Evolutionary conservation across 2,113 vertebrate species (phyloP), one percentile per base, ranked within the genome.

Genomic region (Opisthocomus hoazin): DNA sequence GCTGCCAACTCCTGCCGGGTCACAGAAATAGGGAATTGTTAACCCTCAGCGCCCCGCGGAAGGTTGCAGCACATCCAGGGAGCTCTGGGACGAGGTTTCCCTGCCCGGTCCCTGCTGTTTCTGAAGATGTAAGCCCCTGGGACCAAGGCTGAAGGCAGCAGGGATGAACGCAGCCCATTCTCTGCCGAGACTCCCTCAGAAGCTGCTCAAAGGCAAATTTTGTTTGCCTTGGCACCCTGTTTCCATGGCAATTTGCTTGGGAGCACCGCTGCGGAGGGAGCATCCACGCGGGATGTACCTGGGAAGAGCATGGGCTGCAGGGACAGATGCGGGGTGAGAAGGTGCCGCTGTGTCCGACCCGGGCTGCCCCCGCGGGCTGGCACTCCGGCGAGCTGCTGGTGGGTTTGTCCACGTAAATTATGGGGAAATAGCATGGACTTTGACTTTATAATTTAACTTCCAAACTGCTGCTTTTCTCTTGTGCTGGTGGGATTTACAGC

Each of bases 181-280:
- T 50, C 54, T 65, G 48, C 45, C 5, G 8, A 69, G 41, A 74
- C 50, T 26, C 69, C 20, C 50, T 81, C 11, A 1, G 50, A 19
- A 69, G 34, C 36, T 45, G 46, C 51, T 88, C 56, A 43, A 32
- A 95, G 79, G 65, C 56, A 48, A 37, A 39, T 66, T 90, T 45
- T 53, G 36, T 45, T 89, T 94, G 86, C 51, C 65, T 79, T 58
- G 87, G 56, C 65, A 81, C 68, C 68, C 68, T 34, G 79, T 96
- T 94, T 90, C 95, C 83, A 85, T 85, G 83, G 75, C 46, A 75
- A 92, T 94, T 88, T 8, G 0, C 54, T 65, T 50, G 90, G 87
- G 70, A 93, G 57, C 48, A 76, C 46, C 41, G 4, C 34, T 26
- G 71, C 5, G 3, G 43, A 58, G 37, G 66, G 63, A 87, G 36